These are phyloP conservation scores for Pogoniulus pusillus DNA, from an alignment of 2,797 vertebrate species.

Conservation along the genomic window DNA sequence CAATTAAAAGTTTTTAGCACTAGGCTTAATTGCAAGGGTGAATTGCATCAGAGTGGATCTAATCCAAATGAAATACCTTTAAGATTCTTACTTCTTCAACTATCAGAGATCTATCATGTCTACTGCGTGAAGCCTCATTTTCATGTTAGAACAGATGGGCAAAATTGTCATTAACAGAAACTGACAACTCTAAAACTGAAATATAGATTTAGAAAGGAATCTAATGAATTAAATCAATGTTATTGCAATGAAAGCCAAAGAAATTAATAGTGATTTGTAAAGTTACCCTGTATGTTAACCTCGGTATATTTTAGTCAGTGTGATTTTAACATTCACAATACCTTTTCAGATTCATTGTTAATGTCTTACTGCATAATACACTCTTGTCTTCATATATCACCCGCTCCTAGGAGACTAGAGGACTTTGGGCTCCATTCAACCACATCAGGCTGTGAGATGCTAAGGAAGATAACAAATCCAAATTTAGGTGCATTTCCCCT, in stretches of 20 bases:
- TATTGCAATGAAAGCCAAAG: slow-evolving; percentile 83
- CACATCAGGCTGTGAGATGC: neutral
- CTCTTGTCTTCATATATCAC: slow-evolving; percentile 71
- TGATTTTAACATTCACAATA: slow-evolving; percentile 67
- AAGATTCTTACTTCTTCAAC: slow-evolving; percentile 75
- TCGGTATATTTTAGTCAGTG: slow-evolving; percentile 77
- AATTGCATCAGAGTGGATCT: slow-evolving; percentile 57
- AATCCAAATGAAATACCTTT: slow-evolving; percentile 79
- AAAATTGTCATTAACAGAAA: slow-evolving; percentile 87
- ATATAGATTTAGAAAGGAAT: slow-evolving; percentile 85
- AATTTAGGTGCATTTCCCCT: neutral
- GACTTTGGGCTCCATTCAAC: neutral
- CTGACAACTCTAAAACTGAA: slow-evolving; percentile 88
- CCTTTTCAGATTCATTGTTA: slow-evolving; percentile 72
- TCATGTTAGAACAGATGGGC: slow-evolving; percentile 83
- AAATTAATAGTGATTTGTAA: slow-evolving; percentile 86
- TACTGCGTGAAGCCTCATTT: slow-evolving; percentile 78
- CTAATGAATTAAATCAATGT: slow-evolving; percentile 87
- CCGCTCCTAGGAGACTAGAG: neutral
- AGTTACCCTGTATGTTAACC: slow-evolving; percentile 82
- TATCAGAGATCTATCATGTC: slow-evolving; percentile 79
- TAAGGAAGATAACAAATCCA: neutral
- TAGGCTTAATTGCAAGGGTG: slow-evolving; percentile 53
- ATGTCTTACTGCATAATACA: slow-evolving; percentile 56
- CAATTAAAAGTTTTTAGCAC: slow-evolving; percentile 42